Conservation (phyloP, 2,113 vertebrate genomes). For the Sciurus niger region DNA sequence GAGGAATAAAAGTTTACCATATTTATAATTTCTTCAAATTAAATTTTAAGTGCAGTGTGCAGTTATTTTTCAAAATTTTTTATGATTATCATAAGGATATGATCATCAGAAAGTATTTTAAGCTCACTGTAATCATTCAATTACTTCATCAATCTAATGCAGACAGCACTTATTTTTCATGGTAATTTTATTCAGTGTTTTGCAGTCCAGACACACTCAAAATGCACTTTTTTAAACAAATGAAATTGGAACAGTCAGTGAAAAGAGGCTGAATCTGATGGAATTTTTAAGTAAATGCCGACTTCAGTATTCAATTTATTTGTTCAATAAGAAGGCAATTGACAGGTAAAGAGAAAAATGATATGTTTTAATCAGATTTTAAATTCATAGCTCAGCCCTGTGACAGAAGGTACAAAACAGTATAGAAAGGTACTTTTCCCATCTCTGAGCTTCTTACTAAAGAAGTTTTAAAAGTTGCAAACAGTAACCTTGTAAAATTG, state of each 20-base stretch:
- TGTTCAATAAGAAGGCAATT: constrained; percentile 67
- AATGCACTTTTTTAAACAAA: constrained; percentile 72
- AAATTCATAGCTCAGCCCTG: constrained; percentile 11
- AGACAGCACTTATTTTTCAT: constrained; percentile 74
- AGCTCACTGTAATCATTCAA: constrained; percentile 71
- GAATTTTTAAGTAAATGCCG: constrained; percentile 63
- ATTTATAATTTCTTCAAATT: constrained; percentile 53
- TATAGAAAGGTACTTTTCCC: not conserved
- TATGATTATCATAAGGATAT: constrained; percentile 60
- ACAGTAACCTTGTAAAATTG: constrained; percentile 47
- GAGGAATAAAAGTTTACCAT: constrained; percentile 15
- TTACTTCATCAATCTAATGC: constrained; percentile 78
- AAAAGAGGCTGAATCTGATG: constrained; percentile 68
- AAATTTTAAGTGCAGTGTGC: constrained; percentile 51
- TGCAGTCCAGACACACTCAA: constrained; percentile 65
- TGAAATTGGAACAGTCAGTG: constrained; percentile 52
- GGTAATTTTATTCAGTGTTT: constrained; percentile 81
- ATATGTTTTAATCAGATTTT: constrained; percentile 73
- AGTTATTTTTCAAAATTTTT: constrained; percentile 68
- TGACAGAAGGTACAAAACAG: constrained; percentile 7
- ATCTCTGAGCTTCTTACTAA: not conserved
- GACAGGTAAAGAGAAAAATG: constrained; percentile 72
- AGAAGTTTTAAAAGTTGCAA: constrained; percentile 54
- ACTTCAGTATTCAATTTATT: constrained; percentile 71
- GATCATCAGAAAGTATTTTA: constrained; percentile 76